Percentiles rank a stretch among this genome's conserved stretches.
These are phyloP conservation scores for Callocephalon fimbriatum DNA, from an alignment of 2,113 vertebrate genomes.

Conservation along the genomic window DNA sequence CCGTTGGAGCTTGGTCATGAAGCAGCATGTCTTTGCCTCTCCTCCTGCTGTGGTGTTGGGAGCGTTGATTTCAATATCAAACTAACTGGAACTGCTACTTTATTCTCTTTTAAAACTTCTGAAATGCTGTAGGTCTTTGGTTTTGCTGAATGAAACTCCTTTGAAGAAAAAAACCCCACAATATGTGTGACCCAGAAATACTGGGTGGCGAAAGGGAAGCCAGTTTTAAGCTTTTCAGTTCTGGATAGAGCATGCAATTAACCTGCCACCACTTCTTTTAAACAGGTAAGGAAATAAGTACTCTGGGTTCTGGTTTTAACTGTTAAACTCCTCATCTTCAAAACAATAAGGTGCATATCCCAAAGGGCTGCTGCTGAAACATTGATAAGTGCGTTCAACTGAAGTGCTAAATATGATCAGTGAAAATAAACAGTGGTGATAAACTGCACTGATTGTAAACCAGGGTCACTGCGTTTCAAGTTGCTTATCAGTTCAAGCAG, in stretches of 20 bases:
- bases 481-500: neutral
- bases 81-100: neutral
- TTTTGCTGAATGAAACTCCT: neutral
- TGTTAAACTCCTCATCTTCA: neutral
- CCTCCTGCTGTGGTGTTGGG: rapidly evolving
- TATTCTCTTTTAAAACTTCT: neutral
- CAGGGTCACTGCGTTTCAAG: neutral
- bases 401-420: neutral
- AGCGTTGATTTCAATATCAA: neutral
- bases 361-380: neutral
- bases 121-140: neutral
- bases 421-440: neutral
- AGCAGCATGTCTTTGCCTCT: neutral
- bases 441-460: neutral
- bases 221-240: neutral
- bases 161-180: neutral
- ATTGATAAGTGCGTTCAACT: neutral
- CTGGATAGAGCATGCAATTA: neutral
- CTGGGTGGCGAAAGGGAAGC: neutral
- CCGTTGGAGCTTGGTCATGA: neutral
- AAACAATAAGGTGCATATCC: neutral
- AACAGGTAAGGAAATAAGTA: neutral
- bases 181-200: neutral
- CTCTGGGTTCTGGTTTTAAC: neutral
- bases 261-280: neutral